A percentile compares a stretch with the other conserved stretches of the same genome.
These are phyloP conservation scores for Volucella bombylans DNA, from an alignment of 2,888 invertebrate genomes.

Conservation along the genomic window DNA sequence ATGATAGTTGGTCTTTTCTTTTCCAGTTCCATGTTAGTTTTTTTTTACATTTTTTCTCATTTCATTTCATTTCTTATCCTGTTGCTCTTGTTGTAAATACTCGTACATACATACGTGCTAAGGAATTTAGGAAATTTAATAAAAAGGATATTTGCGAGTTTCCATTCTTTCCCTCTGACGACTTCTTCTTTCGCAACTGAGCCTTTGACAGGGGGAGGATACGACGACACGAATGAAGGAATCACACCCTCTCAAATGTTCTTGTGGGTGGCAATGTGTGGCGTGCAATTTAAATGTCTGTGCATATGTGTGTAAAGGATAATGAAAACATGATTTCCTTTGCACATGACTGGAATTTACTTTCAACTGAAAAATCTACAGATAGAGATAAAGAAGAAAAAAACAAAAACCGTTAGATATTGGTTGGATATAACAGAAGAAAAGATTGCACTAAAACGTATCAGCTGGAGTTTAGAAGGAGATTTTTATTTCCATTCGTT, in stretches of 20 bases:
- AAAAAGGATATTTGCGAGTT: slow-evolving; percentile 39
- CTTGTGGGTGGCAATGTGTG: background rate
- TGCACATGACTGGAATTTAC: slow-evolving; percentile 60
- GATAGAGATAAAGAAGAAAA: background rate
- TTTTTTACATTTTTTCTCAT: background rate
- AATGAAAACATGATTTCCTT: slow-evolving; percentile 66
- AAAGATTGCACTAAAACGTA: slow-evolving; percentile 30
- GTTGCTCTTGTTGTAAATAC: slow-evolving; percentile 4
- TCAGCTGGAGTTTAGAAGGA: slow-evolving; percentile 32
- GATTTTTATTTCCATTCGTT: slow-evolving; percentile 19
- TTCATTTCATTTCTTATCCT: background rate
- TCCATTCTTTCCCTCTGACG: background rate
- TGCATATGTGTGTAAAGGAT: slow-evolving; percentile 50
- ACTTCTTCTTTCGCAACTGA: background rate
- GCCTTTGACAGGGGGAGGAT: background rate
- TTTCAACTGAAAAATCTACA: background rate
- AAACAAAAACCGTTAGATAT: background rate
- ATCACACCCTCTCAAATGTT: slow-evolving; percentile 15
- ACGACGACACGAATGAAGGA: slow-evolving; percentile 6
- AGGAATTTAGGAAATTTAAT: slow-evolving; percentile 51
- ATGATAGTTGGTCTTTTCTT: background rate
- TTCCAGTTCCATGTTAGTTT: slow-evolving; percentile 1
- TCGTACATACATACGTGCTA: background rate
- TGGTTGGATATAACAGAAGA: too few relatives aligned
- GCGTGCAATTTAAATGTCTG: slow-evolving; percentile 5